Evolutionary conservation across 2,888 invertebrate species (phyloP).

Genomic region (Ochlodes sylvanus): DNA sequence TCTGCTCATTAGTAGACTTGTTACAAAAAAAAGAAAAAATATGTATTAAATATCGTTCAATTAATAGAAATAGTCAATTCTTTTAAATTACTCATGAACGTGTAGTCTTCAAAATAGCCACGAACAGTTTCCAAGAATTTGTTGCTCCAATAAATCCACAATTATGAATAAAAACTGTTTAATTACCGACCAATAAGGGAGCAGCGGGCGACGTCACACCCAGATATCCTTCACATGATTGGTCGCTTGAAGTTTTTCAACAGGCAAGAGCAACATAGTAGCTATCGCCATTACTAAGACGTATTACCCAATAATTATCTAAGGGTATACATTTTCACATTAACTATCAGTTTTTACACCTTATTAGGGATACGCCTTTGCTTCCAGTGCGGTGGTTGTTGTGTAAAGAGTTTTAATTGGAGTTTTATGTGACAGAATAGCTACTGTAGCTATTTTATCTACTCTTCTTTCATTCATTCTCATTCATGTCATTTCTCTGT

Average conservation of each 20-base stretch:
- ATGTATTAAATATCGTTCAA: too few species aligned
- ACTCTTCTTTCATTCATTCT: too few species aligned
- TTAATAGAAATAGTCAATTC: too few species aligned
- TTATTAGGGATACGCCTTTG: background rate
- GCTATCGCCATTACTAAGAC: conserved; percentile 3
- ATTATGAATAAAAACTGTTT: background rate
- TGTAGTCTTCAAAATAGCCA: too few species aligned
- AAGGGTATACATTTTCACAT: conserved; percentile 16
- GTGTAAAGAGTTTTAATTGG: conserved; percentile 2
- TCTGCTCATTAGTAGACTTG: too few species aligned
- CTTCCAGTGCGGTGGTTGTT: background rate
- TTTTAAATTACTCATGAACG: too few species aligned
- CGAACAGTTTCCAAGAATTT: background rate
- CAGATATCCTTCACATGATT: conserved; percentile 10
- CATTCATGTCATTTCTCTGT: too few species aligned
- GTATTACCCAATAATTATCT: conserved; percentile 15
- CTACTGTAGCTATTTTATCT: too few species aligned
- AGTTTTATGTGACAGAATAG: background rate
- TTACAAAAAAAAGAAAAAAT: too few species aligned
- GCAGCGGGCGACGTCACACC: background rate
- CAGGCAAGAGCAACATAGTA: conserved; percentile 1
- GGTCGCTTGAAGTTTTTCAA: conserved; percentile 5
- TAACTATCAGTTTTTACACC: conserved; percentile 1
- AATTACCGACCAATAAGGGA: conserved; percentile 6
- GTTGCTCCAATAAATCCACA: conserved; percentile 3